Percentiles rank a stretch among this genome's conserved stretches.
Conservation (phyloP, 64 coral and sea anemone species). For the Acropora yongei region DNA sequence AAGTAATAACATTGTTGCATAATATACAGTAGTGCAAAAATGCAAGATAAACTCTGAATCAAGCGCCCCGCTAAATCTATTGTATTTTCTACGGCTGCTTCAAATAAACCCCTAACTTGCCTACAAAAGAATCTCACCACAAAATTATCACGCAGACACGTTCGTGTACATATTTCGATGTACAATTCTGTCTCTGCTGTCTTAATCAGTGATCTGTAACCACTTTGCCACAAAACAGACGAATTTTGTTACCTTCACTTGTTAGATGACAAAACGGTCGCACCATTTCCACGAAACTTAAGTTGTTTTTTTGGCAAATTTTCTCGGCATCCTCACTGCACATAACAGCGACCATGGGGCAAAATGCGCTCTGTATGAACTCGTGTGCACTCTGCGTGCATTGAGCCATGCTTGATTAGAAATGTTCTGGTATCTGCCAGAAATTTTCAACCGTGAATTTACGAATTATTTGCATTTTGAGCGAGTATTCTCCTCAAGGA, state of each 20-base stretch:
- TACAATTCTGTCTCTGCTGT: not conserved
- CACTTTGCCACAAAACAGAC: not conserved
- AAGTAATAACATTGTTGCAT: too few relatives aligned
- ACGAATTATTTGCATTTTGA: slow-evolving; percentile 12
- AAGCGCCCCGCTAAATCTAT: too few relatives aligned
- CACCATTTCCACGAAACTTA: slow-evolving; percentile 95
- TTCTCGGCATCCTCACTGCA: slow-evolving; percentile 97
- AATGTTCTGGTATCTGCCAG: not conserved
- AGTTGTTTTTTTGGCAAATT: slow-evolving; percentile 91
- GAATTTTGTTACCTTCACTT: slow-evolving; percentile 83
- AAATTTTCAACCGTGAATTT: slow-evolving; percentile 30
- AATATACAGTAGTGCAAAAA: too few relatives aligned
- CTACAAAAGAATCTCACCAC: not conserved
- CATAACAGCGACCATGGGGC: slow-evolving; percentile 95
- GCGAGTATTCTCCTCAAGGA: slow-evolving; percentile 30
- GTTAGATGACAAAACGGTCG: slow-evolving; percentile 99
- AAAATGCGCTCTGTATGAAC: slow-evolving; percentile 93
- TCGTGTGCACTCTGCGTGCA: slow-evolving; percentile 94
- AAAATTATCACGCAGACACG: too few relatives aligned
- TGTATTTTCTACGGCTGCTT: too few relatives aligned
- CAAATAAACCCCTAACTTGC: too few relatives aligned
- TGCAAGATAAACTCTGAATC: too few relatives aligned
- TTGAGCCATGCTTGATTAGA: slow-evolving; percentile 77
- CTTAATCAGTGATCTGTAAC: not conserved
- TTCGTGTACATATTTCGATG: too few relatives aligned